phyloP scores from a whole-genome alignment of 1,140 invertebrate genomes.

The Drosophila aff. region DNA sequence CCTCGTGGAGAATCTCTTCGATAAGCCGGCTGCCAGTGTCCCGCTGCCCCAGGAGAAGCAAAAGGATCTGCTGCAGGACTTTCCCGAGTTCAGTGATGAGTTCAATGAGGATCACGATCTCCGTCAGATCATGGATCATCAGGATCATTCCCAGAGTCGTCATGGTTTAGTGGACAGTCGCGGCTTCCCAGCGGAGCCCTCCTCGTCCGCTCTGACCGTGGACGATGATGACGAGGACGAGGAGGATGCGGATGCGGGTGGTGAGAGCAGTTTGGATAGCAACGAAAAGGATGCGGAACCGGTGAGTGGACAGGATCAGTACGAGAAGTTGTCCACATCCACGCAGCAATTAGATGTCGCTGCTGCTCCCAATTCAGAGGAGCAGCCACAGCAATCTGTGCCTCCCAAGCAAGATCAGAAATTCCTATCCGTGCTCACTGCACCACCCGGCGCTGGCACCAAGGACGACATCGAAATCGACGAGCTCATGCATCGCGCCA shows the following conservation, averaged over 20 bases:
- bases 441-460: conserved; percentile 16
- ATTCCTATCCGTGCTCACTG: conserved; percentile 62
- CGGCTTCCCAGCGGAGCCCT: conserved; percentile 74
- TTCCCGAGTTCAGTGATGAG: conserved; percentile 77
- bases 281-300: conserved; percentile 74
- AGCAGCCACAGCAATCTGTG: conserved; percentile 33
- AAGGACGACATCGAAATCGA: conserved; percentile 84
- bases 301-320: conserved; percentile 70
- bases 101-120: conserved; percentile 81
- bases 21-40: conserved; percentile 84
- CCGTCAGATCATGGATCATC: conserved; percentile 73
- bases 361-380: conserved; percentile 2
- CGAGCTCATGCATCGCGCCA: conserved; percentile 83
- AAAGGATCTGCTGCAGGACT: conserved; percentile 74
- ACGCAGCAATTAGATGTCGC: conserved; percentile 67
- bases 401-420: conserved; percentile 72
- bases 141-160: conserved; percentile 36
- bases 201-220: conserved; percentile 74
- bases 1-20: conserved; percentile 87
- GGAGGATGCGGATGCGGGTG: conserved; percentile 70
- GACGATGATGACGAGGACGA: conserved; percentile 80
- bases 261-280: conserved; percentile 74
- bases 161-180: conserved; percentile 72
- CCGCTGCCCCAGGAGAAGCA: conserved; percentile 45
- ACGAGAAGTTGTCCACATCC: conserved; percentile 78